Conservation (phyloP, 2,888 invertebrate species). For the Bursaphelenchus okinawaensis region DNA sequence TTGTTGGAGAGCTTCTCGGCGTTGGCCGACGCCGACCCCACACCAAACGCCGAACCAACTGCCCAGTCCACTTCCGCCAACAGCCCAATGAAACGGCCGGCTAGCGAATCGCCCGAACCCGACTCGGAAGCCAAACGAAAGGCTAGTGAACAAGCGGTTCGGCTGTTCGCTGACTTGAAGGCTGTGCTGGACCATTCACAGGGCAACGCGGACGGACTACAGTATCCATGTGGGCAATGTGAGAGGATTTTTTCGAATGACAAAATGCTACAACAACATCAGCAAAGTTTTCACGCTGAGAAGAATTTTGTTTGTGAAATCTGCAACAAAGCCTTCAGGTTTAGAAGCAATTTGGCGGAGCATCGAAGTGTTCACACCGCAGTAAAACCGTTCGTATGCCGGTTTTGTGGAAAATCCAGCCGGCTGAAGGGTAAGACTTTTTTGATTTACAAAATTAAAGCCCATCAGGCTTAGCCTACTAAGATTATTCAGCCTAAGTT, state of each 20-base stretch:
- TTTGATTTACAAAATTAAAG: too few species aligned
- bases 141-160: not conserved
- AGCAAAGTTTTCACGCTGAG: constrained; percentile 52
- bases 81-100: not conserved
- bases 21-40: not conserved
- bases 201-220: not conserved
- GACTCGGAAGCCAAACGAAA: not conserved
- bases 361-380: constrained; percentile 58
- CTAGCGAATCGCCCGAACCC: not conserved
- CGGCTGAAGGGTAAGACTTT: constrained; percentile 53
- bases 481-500: too few species aligned
- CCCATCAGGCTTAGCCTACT: too few species aligned
- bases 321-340: constrained; percentile 58
- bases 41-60: not conserved
- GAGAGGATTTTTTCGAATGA: constrained; percentile 42
- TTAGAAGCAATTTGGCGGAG: constrained; percentile 58
- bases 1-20: constrained; percentile 1
- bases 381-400: constrained; percentile 55
- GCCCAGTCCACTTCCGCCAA: not conserved
- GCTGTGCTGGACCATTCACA: not conserved
- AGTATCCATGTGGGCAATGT: constrained; percentile 24
- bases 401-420: constrained; percentile 57
- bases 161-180: not conserved
- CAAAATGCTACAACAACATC: constrained; percentile 47
- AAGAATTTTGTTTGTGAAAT: constrained; percentile 58